phyloP scores from a whole-genome alignment of 1,140 invertebrate genomes.

The Chrysoperla carnea region DNA sequence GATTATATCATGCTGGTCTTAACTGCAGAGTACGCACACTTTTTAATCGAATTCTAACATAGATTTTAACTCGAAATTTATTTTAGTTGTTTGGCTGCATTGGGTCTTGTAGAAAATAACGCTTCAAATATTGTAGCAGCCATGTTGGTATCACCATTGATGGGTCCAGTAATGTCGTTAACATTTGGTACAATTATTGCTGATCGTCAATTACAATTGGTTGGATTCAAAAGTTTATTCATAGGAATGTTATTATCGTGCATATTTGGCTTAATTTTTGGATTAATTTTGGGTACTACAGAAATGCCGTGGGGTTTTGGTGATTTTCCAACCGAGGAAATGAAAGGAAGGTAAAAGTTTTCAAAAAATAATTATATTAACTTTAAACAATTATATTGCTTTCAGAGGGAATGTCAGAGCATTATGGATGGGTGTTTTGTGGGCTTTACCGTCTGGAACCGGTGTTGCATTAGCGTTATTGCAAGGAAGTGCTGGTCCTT shows the following conservation, averaged over 20 bases:
- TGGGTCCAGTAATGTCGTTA: conserved; percentile 74
- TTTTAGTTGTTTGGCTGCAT: conserved; percentile 31
- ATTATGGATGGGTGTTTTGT: conserved; percentile 52
- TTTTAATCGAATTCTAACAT: neutral
- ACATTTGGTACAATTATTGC: conserved; percentile 69
- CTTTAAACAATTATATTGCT: neutral
- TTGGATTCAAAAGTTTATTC: conserved; percentile 46
- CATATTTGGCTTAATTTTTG: conserved; percentile 60
- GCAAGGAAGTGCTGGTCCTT: conserved; percentile 63
- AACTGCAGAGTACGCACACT: conserved; percentile 51
- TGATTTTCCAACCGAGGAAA: conserved; percentile 66
- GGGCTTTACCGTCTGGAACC: conserved; percentile 51
- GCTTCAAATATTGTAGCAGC: conserved; percentile 68
- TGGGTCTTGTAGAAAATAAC: conserved; percentile 40
- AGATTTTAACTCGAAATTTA: neutral
- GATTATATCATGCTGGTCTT: conserved; percentile 64
- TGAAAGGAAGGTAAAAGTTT: conserved; percentile 45
- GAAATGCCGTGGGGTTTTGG: conserved; percentile 59
- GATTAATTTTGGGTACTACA: conserved; percentile 51
- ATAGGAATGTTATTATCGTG: conserved; percentile 55
- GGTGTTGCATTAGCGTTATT: conserved; percentile 74
- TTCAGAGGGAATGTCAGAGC: conserved; percentile 45
- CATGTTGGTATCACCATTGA: conserved; percentile 75
- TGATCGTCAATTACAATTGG: conserved; percentile 40
- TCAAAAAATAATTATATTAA: neutral